phyloP scores from a whole-genome alignment of 2,888 invertebrate genomes.

The Mayetiola destructor region DNA sequence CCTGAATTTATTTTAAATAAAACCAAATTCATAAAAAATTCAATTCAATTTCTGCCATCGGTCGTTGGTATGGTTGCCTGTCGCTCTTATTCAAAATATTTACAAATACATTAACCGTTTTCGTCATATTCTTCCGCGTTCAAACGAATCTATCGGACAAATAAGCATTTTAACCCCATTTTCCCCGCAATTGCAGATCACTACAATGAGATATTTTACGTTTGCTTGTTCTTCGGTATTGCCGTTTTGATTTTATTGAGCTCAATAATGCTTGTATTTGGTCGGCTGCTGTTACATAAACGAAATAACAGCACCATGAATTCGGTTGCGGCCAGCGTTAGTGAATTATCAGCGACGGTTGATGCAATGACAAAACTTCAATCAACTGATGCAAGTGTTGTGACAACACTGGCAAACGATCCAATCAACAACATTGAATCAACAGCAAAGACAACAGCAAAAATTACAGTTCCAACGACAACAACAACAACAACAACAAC shows the following conservation, averaged over 20 bases:
- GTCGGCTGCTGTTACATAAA: slow-evolving; percentile 3
- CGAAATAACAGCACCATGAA: not conserved
- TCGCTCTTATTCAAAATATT: no score
- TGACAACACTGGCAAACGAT: slow-evolving; percentile 1
- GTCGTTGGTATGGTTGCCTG: no score
- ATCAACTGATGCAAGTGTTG: slow-evolving; percentile 9
- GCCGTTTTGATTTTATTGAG: slow-evolving; percentile 2
- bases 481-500: not conserved
- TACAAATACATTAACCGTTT: no score
- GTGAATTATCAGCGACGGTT: not conserved
- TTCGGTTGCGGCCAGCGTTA: slow-evolving; percentile 1
- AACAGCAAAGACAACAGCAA: no score
- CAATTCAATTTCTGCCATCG: no score
- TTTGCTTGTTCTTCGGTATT: slow-evolving; percentile 3
- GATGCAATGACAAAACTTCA: slow-evolving; percentile 12
- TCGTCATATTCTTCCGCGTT: no score
- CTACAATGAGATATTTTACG: slow-evolving; percentile 7
- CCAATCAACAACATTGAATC: no score
- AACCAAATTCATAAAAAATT: no score
- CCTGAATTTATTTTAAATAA: no score
- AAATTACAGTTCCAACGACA: not conserved
- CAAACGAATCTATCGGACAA: no score
- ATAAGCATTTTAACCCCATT: not conserved
- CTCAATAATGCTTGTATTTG: slow-evolving; percentile 1
- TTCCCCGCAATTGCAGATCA: not conserved